Percentiles rank a stretch among this genome's conserved stretches.
These are phyloP conservation scores for Drosophila formosana DNA, from an alignment of 2,888 invertebrate genomes.

Conservation along the genomic window DNA sequence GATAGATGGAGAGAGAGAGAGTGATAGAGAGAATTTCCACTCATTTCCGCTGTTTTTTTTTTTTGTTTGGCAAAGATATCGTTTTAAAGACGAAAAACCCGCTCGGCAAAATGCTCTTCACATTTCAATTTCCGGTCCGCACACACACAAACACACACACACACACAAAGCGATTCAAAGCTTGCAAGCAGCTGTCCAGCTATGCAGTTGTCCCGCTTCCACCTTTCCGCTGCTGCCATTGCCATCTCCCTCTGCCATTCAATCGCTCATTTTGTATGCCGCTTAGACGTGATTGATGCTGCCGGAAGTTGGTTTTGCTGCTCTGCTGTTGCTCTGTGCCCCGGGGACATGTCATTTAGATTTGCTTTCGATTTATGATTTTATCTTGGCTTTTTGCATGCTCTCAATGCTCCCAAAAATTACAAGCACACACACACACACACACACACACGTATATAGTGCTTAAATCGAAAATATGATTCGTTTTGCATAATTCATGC, in stretches of 20 bases:
- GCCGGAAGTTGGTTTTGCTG: conserved; percentile 65
- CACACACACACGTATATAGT: conserved; percentile 18
- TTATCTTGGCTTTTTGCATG: conserved; percentile 45
- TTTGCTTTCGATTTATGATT: conserved; percentile 49
- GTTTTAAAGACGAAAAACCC: conserved; percentile 35
- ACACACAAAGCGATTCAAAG: conserved; percentile 1
- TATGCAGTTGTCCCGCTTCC: conserved; percentile 6
- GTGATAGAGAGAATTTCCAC: conserved; percentile 39
- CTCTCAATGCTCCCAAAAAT: conserved; percentile 57
- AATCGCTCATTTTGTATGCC: conserved; percentile 16
- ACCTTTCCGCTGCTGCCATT: not conserved
- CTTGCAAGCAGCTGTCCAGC: conserved; percentile 40
- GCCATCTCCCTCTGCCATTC: too few relatives aligned
- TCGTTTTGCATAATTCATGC: conserved; percentile 54
- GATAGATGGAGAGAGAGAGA: not conserved
- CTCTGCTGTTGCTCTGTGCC: conserved; percentile 25
- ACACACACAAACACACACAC: conserved; percentile 19
- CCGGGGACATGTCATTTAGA: conserved; percentile 50
- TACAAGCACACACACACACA: conserved; percentile 15
- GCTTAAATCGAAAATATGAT: conserved; percentile 45
- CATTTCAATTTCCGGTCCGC: conserved; percentile 73
- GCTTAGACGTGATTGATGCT: conserved; percentile 70
- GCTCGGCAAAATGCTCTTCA: conserved; percentile 54
- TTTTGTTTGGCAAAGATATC: conserved; percentile 33
- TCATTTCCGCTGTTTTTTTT: conserved; percentile 49